Evolutionary conservation across 2,888 invertebrate genomes (phyloP).

Genomic region (Eristalis intricaria): DNA sequence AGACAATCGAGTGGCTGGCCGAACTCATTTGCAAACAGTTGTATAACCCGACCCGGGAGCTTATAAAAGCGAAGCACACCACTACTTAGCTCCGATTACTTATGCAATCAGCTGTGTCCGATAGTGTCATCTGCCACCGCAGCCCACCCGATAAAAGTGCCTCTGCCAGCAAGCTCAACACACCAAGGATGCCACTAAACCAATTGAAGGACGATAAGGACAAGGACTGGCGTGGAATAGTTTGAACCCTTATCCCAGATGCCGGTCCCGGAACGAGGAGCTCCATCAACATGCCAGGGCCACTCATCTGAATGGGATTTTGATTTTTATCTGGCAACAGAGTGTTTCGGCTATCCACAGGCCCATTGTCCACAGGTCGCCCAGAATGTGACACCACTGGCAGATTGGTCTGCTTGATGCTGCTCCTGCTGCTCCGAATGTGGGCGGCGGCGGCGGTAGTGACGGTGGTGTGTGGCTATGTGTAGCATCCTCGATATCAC

Average conservation of each 20-base stretch:
- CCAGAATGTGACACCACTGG: not conserved
- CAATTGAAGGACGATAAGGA: slow-evolving; percentile 31
- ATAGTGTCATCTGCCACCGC: not conserved
- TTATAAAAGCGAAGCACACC: slow-evolving; percentile 40
- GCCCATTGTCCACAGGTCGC: slow-evolving; percentile 10
- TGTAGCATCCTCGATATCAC: not conserved
- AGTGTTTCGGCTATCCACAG: slow-evolving; percentile 25
- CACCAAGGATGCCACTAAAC: not conserved
- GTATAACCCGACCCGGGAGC: not conserved
- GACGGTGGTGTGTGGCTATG: not conserved
- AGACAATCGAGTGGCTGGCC: not conserved
- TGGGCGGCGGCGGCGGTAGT: too few relatives aligned
- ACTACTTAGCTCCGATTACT: slow-evolving; percentile 37
- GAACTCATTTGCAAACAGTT: slow-evolving; percentile 45
- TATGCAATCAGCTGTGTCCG: slow-evolving; percentile 45
- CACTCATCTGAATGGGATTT: slow-evolving; percentile 43
- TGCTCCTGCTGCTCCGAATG: not conserved
- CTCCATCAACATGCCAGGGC: slow-evolving; percentile 35
- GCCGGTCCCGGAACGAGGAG: slow-evolving; percentile 21
- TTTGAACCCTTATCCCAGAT: slow-evolving; percentile 38
- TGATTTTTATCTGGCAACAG: slow-evolving; percentile 47
- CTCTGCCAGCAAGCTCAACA: slow-evolving; percentile 27
- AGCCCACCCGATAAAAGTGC: not conserved
- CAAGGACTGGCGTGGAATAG: slow-evolving; percentile 22
- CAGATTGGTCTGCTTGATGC: not conserved